A percentile compares a stretch with the other conserved stretches of the same genome.
Evolutionary conservation across 2,113 vertebrate genomes (phyloP).

Genomic region (Scomber japonicus): DNA sequence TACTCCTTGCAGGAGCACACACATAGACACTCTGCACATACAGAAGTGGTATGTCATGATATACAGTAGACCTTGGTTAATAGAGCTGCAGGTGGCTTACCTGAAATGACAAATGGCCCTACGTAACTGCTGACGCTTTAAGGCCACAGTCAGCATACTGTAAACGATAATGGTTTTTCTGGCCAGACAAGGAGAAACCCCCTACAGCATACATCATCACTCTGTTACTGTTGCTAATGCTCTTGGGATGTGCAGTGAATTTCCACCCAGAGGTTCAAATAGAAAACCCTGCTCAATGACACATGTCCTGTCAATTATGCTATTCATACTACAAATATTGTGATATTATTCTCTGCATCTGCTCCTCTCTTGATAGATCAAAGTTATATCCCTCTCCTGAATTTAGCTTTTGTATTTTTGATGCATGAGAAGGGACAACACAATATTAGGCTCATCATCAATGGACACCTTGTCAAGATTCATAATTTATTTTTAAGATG

Average conservation of each 20-base stretch:
- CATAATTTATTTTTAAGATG: background rate
- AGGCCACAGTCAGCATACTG: conserved; percentile 47
- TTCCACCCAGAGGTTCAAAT: background rate
- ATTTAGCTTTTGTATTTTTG: too few species aligned
- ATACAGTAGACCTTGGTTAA: conserved; percentile 54
- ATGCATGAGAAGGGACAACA: too few species aligned
- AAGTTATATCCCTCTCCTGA: too few species aligned
- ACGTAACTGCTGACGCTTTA: conserved; percentile 54
- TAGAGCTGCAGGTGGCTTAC: conserved; percentile 53
- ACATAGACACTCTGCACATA: conserved; percentile 8
- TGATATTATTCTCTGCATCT: too few species aligned
- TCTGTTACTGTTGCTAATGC: background rate
- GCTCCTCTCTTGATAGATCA: too few species aligned
- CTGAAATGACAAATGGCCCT: conserved; percentile 61
- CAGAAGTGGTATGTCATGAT: conserved; percentile 29
- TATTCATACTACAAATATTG: too few species aligned
- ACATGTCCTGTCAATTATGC: background rate
- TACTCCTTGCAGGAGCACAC: background rate
- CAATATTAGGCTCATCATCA: too few species aligned
- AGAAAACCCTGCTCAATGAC: background rate
- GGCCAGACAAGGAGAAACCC: conserved; percentile 49
- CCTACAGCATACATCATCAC: conserved; percentile 38
- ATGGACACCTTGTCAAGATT: background rate
- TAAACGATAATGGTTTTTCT: conserved; percentile 50
- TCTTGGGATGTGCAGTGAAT: background rate